phyloP scores from a whole-genome alignment of 2,113 vertebrate species.

The Saguinus midas region DNA sequence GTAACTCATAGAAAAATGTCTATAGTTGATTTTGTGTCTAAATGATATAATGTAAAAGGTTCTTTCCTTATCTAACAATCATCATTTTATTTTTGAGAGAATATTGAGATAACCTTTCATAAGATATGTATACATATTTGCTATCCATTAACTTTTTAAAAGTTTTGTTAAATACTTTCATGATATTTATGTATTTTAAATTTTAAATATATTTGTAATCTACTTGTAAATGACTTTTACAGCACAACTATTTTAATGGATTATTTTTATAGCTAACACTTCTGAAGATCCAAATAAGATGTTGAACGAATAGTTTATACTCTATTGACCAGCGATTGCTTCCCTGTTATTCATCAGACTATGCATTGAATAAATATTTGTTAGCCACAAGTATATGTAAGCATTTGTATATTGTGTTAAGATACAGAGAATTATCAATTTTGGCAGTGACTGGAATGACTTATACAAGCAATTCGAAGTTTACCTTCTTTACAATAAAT shows the following conservation, averaged over 20 bases:
- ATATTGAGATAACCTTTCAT: background rate
- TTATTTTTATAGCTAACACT: background rate
- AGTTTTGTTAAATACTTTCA: background rate
- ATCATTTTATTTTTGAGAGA: background rate
- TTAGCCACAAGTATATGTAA: background rate
- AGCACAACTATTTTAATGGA: background rate
- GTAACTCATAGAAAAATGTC: background rate
- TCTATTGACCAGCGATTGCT: background rate
- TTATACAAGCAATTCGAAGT: background rate
- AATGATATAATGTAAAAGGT: background rate
- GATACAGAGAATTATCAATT: background rate
- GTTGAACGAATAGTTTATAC: background rate
- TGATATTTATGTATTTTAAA: background rate
- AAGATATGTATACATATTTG: background rate
- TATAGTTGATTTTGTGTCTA: background rate
- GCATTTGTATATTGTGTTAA: background rate
- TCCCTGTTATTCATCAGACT: background rate
- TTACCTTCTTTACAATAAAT: background rate
- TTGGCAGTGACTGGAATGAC: background rate
- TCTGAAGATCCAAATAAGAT: background rate
- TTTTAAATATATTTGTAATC: background rate
- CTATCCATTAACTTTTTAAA: background rate
- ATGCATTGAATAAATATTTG: background rate
- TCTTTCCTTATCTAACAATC: background rate
- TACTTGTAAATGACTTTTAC: background rate